A percentile compares a stretch with the other conserved stretches of the same genome.
Conservation (phyloP, 92 coral and sea anemone species). For the Ricordea florida region DNA sequence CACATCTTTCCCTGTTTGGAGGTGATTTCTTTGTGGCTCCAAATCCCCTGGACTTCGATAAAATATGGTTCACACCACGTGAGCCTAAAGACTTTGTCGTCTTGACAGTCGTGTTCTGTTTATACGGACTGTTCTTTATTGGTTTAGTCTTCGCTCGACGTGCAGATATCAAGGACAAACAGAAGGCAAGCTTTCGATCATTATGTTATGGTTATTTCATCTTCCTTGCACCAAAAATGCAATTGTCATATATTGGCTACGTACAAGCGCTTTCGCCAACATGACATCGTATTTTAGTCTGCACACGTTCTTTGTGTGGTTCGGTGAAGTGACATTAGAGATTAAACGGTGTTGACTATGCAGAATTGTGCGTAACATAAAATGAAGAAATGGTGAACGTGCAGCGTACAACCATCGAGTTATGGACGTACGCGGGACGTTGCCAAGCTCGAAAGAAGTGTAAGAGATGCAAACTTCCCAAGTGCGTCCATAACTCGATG, state of each 20-base stretch:
- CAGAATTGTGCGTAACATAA: too few species aligned
- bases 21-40: slow-evolving; percentile 84
- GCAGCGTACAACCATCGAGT: too few species aligned
- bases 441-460: too few species aligned
- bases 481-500: too few species aligned
- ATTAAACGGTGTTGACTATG: too few species aligned
- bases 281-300: too few species aligned
- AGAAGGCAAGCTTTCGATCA: slow-evolving; percentile 42
- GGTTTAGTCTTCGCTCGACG: slow-evolving; percentile 67
- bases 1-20: slow-evolving; percentile 77
- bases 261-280: too few species aligned
- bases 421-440: too few species aligned
- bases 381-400: too few species aligned
- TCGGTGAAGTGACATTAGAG: too few species aligned
- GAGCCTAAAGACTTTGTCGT: slow-evolving; percentile 76
- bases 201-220: not conserved
- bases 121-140: slow-evolving; percentile 53
- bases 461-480: too few species aligned
- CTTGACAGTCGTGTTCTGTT: slow-evolving; percentile 39
- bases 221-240: not conserved
- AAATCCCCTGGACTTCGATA: slow-evolving; percentile 73
- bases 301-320: too few species aligned
- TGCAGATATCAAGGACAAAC: slow-evolving; percentile 74
- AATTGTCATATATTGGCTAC: not conserved
- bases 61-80: slow-evolving; percentile 53